phyloP scores from a whole-genome alignment of 2,113 vertebrate species.

The Dolichotis patagonum region DNA sequence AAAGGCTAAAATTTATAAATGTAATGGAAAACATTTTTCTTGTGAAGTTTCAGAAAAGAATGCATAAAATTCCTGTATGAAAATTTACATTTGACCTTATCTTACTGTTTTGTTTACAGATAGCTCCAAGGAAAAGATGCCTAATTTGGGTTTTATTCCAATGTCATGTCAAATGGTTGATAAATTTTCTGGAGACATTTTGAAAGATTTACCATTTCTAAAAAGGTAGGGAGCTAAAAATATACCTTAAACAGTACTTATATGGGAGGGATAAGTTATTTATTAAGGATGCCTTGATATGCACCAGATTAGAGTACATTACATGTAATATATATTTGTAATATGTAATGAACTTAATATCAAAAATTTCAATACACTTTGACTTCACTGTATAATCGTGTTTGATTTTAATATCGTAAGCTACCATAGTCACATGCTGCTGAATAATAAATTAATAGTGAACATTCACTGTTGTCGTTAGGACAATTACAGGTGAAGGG shows the following conservation, averaged over 20 bases:
- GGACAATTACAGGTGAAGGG: background rate
- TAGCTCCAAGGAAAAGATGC: conserved; percentile 51
- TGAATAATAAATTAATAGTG: conserved; percentile 8
- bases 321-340: background rate
- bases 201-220: conserved; percentile 80
- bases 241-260: background rate
- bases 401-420: background rate
- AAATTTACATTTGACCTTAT: conserved; percentile 19
- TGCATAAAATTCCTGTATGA: background rate
- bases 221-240: conserved; percentile 67
- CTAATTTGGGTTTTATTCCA: conserved; percentile 79
- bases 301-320: background rate
- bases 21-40: background rate
- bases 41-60: conserved; percentile 17
- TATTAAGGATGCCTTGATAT: background rate
- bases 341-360: background rate
- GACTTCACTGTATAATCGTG: background rate
- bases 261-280: background rate
- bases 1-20: background rate
- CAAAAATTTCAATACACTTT: background rate
- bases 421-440: background rate
- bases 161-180: conserved; percentile 76
- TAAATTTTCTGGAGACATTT: conserved; percentile 78
- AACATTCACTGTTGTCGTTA: background rate
- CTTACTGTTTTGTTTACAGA: conserved; percentile 51